Evolutionary conservation across 2,113 vertebrate species (phyloP), one percentile per base, ranked within the genome.

Genomic region (Thomomys bottae): DNA sequence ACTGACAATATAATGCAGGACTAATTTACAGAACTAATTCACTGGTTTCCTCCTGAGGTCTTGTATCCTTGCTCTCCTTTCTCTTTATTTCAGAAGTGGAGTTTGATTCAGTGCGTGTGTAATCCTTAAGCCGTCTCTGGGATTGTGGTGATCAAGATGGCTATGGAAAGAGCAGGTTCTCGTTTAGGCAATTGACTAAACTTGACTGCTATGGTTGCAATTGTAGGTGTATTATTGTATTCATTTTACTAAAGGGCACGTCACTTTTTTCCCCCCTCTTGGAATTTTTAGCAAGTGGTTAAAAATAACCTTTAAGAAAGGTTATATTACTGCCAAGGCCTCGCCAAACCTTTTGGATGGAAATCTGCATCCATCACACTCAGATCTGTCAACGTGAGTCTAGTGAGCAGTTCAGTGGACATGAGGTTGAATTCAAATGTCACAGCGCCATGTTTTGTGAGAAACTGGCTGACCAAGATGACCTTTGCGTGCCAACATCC

Each of bases 251-350:
- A 97, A 96, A 95, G 93, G 95, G 94, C 94, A 96, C 1, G 87
- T 96, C 95, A 95, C 75, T 59, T 96, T 94, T 96, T 90, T 38
- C 10, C 80, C 95, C 20, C 80, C 95, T 97, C 85, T 21, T 96
- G 95, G 89, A 96, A 96, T 95, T 96, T 97, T 97, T 96, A 96
- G 95, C 94, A 96, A 96, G 96, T 95, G 92, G 92, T 96, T 97
- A 95, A 97, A 96, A 97, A 96, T 96, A 95, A 97, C 96, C 96
- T 96, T 97, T 97, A 92, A 96, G 95, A 97, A 97, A 96, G 96
- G 96, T 96, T 96, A 93, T 92, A 94, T 96, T 92, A 80, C 93
- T 93, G 91, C 92, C 45, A 87, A 95, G 92, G 86, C 93, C 96
- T 81, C 42, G 87, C 87, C 96, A 96, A 96, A 96, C 77, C 96